Conservation (phyloP, 2,888 invertebrate species). For the Timema podura region DNA sequence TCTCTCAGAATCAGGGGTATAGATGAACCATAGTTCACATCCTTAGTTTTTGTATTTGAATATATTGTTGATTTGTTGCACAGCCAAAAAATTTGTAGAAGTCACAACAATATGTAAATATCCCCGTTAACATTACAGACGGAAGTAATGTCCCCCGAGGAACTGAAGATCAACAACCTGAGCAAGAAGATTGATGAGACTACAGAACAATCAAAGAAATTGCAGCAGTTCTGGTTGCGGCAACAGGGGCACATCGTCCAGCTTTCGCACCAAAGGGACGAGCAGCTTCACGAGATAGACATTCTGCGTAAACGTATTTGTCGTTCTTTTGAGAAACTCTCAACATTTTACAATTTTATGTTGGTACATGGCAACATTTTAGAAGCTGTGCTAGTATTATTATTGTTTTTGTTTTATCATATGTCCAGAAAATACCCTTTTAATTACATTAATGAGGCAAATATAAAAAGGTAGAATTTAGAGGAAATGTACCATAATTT, state of each 20-base stretch:
- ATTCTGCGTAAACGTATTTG: conserved; percentile 65
- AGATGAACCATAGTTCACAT: too few species aligned
- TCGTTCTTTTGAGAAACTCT: too few species aligned
- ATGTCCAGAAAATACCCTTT: too few species aligned
- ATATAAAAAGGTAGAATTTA: too few species aligned
- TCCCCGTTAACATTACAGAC: conserved; percentile 36
- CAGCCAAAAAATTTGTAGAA: neutral
- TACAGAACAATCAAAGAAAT: conserved; percentile 57
- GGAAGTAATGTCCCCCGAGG: conserved; percentile 50
- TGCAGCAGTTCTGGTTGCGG: conserved; percentile 73
- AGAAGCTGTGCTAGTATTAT: too few species aligned
- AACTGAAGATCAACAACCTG: conserved; percentile 59
- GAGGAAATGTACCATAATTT: too few species aligned
- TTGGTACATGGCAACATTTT: too few species aligned
- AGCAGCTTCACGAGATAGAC: conserved; percentile 64
- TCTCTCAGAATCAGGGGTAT: too few species aligned
- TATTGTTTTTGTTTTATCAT: too few species aligned
- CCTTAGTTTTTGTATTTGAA: conserved; percentile 13
- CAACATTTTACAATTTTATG: too few species aligned
- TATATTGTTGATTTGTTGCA: neutral
- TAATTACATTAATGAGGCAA: too few species aligned
- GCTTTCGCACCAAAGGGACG: conserved; percentile 63
- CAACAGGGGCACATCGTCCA: conserved; percentile 68
- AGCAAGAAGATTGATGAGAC: conserved; percentile 60
- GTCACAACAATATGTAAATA: too few species aligned